Evolutionary conservation across 2,113 vertebrate genomes (phyloP).

Genomic region (Poecile atricapillus): DNA sequence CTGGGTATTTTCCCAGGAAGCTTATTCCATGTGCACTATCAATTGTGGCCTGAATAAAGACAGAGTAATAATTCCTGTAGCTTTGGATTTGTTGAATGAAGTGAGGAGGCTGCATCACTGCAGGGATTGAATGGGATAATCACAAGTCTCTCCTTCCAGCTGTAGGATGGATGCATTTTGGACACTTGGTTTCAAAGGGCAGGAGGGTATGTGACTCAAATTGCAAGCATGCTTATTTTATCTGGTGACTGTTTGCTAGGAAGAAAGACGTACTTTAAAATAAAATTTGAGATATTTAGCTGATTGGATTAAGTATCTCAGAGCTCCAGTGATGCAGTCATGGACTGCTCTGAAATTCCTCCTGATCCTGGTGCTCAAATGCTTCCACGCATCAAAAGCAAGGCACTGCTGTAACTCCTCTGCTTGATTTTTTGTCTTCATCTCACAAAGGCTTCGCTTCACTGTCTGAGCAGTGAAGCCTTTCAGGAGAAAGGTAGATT

Average conservation of each 20-base stretch:
- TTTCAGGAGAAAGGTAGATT: background rate
- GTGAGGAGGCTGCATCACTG: rapidly evolving
- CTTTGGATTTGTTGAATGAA: background rate
- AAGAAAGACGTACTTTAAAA: background rate
- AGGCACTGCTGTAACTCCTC: background rate
- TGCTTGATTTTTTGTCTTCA: background rate
- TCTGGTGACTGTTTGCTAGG: background rate
- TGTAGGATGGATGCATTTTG: background rate
- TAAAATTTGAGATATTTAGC: background rate
- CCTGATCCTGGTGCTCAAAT: background rate
- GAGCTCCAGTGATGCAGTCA: background rate
- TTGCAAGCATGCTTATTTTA: background rate
- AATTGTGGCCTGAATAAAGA: background rate
- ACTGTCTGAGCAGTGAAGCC: background rate
- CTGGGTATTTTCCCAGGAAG: background rate
- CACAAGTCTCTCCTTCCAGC: background rate
- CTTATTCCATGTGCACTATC: background rate
- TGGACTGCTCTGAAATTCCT: background rate
- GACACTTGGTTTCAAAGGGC: background rate
- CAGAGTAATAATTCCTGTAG: background rate
- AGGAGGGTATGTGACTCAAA: background rate
- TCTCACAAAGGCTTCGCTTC: background rate
- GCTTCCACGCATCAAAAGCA: background rate
- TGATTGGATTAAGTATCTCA: background rate
- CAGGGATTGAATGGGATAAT: background rate